Evolutionary conservation across 2,888 invertebrate genomes (phyloP), one percentile per base, ranked within the genome.

Genomic region (Melanostoma scalare): DNA sequence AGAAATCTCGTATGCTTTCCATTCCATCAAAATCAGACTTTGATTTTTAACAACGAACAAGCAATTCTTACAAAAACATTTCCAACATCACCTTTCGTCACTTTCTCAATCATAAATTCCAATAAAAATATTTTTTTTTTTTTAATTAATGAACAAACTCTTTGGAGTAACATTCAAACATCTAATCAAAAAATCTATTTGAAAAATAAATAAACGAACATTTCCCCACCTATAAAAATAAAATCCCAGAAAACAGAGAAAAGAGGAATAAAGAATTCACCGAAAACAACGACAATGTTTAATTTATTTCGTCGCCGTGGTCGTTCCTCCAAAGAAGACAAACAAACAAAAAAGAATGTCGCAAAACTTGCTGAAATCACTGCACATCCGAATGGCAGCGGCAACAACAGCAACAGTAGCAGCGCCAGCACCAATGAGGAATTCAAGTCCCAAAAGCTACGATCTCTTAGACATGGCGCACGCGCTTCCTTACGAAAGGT

Each of bases 261-360:
- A 55, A 55, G 71, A 42, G 76, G 58, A 46, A 4, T 46, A 3
- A 40, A 6, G 10, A 52, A 46, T 9, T 42, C 58, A 63, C 3
- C 46, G 1, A 46, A 63, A 63, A 36, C 4, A 48, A 40, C 60
- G 63, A 74, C 35, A 69, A 84, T 84, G 84, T 84, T 84, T 50
- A 69, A 61, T 53, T 50, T 82, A 40, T 77, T 82, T 65, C 82
- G 82, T 74, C 82, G 82, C 52, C 82, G 77, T 50, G 77, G 68
- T 53, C 82, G 77, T 42, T 65, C 77, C 42, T 56, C 82, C n/a
- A 82, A 82, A 46, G 55, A 73, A 48, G 69, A 69, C 44, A 73
- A 77, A 53, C 77, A 82, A 73, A 55, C 42, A 56, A 63, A 38
- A 78, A 31, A 53, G 50, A 67, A 52, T 79, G 65, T 74, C 74